Evolutionary conservation across 2,888 invertebrate species (phyloP).

Genomic region (Pterobdella sp.): DNA sequence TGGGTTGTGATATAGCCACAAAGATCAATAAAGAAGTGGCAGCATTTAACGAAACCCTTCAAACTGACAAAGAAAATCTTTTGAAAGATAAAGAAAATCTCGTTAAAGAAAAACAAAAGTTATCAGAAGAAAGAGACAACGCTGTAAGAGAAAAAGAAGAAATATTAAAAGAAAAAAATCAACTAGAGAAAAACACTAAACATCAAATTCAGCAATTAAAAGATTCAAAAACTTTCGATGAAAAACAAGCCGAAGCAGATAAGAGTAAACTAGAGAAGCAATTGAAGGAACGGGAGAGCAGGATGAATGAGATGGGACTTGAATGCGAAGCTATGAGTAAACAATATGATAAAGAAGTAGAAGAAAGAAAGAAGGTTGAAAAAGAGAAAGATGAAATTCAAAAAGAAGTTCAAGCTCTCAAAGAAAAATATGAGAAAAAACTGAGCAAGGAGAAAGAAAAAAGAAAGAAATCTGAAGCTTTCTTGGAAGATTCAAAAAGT

Average conservation of each 20-base stretch:
- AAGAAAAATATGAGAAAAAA: slow-evolving; percentile 36
- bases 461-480: slow-evolving; percentile 14
- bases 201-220: not conserved
- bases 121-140: slow-evolving; percentile 54
- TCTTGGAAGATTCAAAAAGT: slow-evolving; percentile 21
- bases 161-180: slow-evolving; percentile 44
- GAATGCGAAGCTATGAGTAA: slow-evolving; percentile 20
- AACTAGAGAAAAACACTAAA: slow-evolving; percentile 36
- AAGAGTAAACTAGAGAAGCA: slow-evolving; percentile 58
- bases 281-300: slow-evolving; percentile 34
- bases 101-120: slow-evolving; percentile 64
- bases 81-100: slow-evolving; percentile 71
- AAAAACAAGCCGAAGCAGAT: slow-evolving; percentile 61
- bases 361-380: slow-evolving; percentile 37
- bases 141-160: slow-evolving; percentile 38
- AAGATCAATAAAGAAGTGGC: slow-evolving; percentile 26
- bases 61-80: slow-evolving; percentile 44
- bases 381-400: slow-evolving; percentile 33
- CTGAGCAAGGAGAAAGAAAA: slow-evolving; percentile 20
- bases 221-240: slow-evolving; percentile 57
- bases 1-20: slow-evolving; percentile 27
- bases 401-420: slow-evolving; percentile 31
- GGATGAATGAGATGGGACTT: slow-evolving; percentile 27
- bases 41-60: slow-evolving; percentile 23
- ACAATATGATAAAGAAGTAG: slow-evolving; percentile 16